Evolutionary conservation across 2,888 invertebrate species (phyloP).

Genomic region (Drosophila meridiana): DNA sequence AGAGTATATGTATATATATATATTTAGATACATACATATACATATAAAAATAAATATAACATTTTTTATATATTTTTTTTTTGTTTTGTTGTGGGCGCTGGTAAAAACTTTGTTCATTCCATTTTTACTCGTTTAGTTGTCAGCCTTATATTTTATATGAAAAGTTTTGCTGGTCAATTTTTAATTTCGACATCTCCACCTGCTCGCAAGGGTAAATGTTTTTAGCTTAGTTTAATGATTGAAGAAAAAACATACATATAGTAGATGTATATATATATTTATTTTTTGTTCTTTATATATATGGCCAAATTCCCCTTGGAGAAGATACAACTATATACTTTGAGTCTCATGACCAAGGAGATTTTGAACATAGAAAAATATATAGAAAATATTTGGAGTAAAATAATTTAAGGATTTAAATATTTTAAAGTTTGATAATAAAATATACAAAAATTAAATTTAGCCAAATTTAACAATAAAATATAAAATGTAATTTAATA

Average conservation of each 20-base stretch:
- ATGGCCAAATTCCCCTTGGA: too few relatives aligned
- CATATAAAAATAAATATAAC: background rate
- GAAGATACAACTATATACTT: too few relatives aligned
- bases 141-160: conserved; percentile 44
- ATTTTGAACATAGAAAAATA: background rate
- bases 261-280: background rate
- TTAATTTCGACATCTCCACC: conserved; percentile 36
- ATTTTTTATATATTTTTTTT: conserved; percentile 4
- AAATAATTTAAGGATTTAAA: background rate
- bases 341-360: too few relatives aligned
- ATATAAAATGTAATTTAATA: too few relatives aligned
- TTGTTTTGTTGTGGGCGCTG: conserved; percentile 1
- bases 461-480: too few relatives aligned
- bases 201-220: conserved; percentile 14
- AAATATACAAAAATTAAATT: too few relatives aligned
- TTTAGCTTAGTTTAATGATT: conserved; percentile 16
- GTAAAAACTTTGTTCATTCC: conserved; percentile 33
- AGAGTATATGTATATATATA: too few relatives aligned
- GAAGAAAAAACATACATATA: background rate
- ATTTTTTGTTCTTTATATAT: too few relatives aligned
- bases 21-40: background rate
- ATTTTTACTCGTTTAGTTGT: conserved; percentile 26
- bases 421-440: background rate
- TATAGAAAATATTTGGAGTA: background rate
- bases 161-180: conserved; percentile 63